These are phyloP conservation scores for Portevinia maculata DNA, from an alignment of 2,888 invertebrate genomes.

Conservation along the genomic window DNA sequence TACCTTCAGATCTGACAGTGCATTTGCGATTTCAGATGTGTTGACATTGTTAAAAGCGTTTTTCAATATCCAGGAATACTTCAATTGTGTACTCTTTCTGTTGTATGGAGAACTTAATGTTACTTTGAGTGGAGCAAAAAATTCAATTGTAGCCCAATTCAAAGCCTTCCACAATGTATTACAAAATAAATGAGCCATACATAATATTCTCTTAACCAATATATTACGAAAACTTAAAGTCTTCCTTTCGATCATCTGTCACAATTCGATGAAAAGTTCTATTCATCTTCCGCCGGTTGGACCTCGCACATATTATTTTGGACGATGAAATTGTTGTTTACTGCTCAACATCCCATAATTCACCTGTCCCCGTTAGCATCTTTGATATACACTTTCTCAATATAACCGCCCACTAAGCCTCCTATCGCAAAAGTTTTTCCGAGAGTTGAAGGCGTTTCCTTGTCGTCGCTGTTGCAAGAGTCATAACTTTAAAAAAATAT, in stretches of 20 bases:
- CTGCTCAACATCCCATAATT: conserved; percentile 35
- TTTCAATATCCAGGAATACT: too few relatives aligned
- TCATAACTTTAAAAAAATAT: conserved; percentile 27
- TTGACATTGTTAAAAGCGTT: too few relatives aligned
- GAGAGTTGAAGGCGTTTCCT: conserved; percentile 53
- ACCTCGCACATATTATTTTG: not conserved
- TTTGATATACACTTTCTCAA: conserved; percentile 27
- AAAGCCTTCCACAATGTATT: too few relatives aligned
- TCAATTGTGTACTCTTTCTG: too few relatives aligned
- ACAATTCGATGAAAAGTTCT: conserved; percentile 2
- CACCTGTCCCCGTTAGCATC: conserved; percentile 50
- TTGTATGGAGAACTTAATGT: too few relatives aligned
- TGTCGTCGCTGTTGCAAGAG: conserved; percentile 37
- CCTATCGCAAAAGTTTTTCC: conserved; percentile 8
- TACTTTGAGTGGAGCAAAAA: too few relatives aligned
- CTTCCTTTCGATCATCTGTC: not conserved
- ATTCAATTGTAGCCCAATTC: too few relatives aligned
- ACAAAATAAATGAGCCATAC: too few relatives aligned
- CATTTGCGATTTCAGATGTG: too few relatives aligned
- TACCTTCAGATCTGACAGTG: too few relatives aligned
- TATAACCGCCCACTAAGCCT: conserved; percentile 50
- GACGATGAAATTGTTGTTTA: not conserved
- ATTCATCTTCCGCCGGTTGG: not conserved
- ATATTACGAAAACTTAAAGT: not conserved
- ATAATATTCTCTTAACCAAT: too few relatives aligned